Evolutionary conservation across 2,888 invertebrate genomes (phyloP), one percentile per base, ranked within the genome.

Genomic region (Belgica antarctica): DNA sequence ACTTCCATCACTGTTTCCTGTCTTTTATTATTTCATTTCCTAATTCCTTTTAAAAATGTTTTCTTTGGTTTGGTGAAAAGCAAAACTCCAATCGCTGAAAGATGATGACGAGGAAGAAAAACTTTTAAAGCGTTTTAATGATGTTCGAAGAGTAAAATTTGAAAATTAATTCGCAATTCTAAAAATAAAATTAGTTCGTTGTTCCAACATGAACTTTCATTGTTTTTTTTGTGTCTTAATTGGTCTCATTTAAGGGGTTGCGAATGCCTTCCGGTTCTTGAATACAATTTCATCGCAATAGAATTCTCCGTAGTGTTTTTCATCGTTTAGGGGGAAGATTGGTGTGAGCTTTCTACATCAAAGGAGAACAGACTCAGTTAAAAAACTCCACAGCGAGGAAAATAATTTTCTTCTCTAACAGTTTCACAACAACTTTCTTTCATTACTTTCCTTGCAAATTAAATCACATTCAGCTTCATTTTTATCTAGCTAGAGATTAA

Each of bases 401-500:
- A 59, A 19, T 52, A 22, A 52, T 52, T n/a, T 17, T 52, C 15
- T 52, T 52, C 4, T 22, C 22, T 22, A 12, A 22, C 52, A n/a
- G 5, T 52, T 22, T 59, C 59, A 27, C 59, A 27, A 59, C 59
- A 59, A 59, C 59, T 25, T 27, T 59, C 22, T 27, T 59, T 19
- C 8, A 59, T 17, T 12, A 59, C 59, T 28, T 62, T 62, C 34
- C 12, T 62, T 28, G 34, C 34, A 62, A 34, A 28, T 34, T 57
- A 57, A 66, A 68, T 68, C 68, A 68, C 68, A 68, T 68, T 57
- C 34, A 68, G 68, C 68, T 68, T 68, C 57, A 57, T 57, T 68
- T n/a, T 66, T 57, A 7, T 68, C 68, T 68, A 68, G 22, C 68
- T 68, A 68, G 19, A 57, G 28, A 46, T 34, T 68, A 68, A 68